Percentiles rank a stretch among this genome's conserved stretches.
Conservation (phyloP, 1,140 invertebrate genomes). For the Macrosteles quadrilineatus region DNA sequence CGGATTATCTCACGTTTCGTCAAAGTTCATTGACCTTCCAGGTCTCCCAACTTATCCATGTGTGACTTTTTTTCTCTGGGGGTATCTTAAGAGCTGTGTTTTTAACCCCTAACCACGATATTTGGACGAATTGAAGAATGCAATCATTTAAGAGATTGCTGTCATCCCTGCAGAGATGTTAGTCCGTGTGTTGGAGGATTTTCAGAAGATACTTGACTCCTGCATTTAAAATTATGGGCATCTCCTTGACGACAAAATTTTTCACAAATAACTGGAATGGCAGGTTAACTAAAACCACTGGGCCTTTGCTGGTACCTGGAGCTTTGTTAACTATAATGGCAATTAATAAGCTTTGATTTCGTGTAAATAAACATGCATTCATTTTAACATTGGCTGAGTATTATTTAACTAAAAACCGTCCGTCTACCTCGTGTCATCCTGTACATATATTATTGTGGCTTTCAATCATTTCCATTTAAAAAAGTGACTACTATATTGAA, state of each 20-base stretch:
- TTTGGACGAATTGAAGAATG: conserved; percentile 42
- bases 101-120: conserved; percentile 41
- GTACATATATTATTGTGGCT: no score
- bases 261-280: conserved; percentile 20
- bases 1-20: conserved; percentile 39
- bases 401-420: not conserved
- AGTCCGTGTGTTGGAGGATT: conserved; percentile 16
- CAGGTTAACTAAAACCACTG: no score
- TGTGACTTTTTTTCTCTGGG: conserved; percentile 47
- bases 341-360: not conserved
- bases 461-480: no score
- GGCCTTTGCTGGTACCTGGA: no score
- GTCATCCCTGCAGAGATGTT: conserved; percentile 28
- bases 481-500: no score
- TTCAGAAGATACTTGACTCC: conserved; percentile 21
- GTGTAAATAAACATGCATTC: not conserved
- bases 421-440: no score
- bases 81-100: conserved; percentile 39
- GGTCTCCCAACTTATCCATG: conserved; percentile 43
- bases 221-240: conserved; percentile 29
- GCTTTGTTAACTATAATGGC: not conserved
- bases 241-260: conserved; percentile 20
- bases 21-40: conserved; percentile 42
- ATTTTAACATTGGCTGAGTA: not conserved
- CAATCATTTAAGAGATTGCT: conserved; percentile 38